Conservation (phyloP, 2,888 invertebrate species). For the Stenodera caucasica region DNA sequence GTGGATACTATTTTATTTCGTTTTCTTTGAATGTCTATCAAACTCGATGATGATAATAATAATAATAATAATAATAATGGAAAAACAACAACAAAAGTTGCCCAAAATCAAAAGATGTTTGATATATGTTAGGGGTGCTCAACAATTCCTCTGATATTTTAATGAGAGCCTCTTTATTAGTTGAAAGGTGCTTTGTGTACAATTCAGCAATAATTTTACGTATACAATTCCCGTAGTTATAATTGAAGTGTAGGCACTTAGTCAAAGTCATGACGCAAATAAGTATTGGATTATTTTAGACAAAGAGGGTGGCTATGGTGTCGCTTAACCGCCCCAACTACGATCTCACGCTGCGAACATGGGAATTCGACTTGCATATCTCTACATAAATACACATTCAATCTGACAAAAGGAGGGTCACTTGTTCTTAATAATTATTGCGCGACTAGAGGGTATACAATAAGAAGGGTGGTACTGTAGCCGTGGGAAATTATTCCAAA, state of each 20-base stretch:
- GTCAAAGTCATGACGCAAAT: constrained; percentile 35
- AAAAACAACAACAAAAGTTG: neutral
- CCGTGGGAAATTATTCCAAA: constrained; percentile 27
- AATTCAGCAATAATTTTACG: neutral
- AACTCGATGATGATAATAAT: no score
- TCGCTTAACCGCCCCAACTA: constrained; percentile 33
- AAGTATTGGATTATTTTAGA: constrained; percentile 12
- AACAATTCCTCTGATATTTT: no score
- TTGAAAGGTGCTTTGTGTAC: neutral
- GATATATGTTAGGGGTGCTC: neutral
- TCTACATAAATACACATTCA: constrained; percentile 36
- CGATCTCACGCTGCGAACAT: constrained; percentile 42
- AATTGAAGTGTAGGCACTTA: constrained; percentile 35
- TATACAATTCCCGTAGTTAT: constrained; percentile 21
- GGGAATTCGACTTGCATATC: constrained; percentile 39
- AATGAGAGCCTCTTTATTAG: neutral
- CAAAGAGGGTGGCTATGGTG: constrained; percentile 32
- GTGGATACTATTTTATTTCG: neutral
- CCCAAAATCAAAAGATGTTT: neutral
- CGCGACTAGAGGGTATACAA: constrained; percentile 26
- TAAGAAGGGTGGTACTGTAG: constrained; percentile 18
- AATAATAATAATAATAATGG: neutral
- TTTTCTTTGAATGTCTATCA: neutral
- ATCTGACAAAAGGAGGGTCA: constrained; percentile 36
- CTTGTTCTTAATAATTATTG: constrained; percentile 33